A percentile compares a stretch with the other conserved stretches of the same genome.
Conservation (phyloP, 2,113 vertebrate species). For the Psophia crepitans region DNA sequence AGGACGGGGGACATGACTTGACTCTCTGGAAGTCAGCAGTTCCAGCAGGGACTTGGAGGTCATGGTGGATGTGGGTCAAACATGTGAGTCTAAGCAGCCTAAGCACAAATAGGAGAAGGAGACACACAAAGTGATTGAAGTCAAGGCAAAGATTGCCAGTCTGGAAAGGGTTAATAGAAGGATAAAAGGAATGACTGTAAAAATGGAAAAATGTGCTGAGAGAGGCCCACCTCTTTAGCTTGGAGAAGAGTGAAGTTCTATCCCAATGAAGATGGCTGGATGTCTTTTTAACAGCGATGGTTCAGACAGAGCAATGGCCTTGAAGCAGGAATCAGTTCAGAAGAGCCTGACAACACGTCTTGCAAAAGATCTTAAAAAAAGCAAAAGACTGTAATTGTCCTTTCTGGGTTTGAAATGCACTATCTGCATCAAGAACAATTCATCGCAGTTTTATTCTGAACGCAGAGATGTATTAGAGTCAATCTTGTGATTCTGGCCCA, state of each 20-base stretch:
- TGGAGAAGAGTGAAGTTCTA: not conserved
- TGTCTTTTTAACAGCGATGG: not conserved
- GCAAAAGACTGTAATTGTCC: accelerated
- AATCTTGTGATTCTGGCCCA: not conserved
- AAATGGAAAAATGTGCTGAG: not conserved
- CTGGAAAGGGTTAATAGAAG: not conserved
- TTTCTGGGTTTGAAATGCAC: not conserved
- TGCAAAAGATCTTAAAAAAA: not conserved
- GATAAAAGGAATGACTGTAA: not conserved
- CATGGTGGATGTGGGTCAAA: not conserved
- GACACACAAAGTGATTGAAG: not conserved
- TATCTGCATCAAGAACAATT: not conserved
- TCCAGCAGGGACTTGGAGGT: not conserved
- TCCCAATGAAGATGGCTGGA: not conserved
- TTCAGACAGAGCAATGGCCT: not conserved
- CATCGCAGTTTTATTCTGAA: not conserved
- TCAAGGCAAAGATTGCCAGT: not conserved
- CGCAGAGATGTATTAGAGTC: not conserved
- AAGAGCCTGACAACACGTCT: not conserved
- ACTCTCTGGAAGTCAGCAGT: not conserved
- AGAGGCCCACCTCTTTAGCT: not conserved
- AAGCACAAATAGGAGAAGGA: not conserved
- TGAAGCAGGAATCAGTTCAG: not conserved
- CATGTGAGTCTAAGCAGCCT: not conserved
- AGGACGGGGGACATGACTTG: accelerated